Base-by-base conservation (phyloP, 2,888 invertebrate genomes). In the Eupithecia insigniata region DNA sequence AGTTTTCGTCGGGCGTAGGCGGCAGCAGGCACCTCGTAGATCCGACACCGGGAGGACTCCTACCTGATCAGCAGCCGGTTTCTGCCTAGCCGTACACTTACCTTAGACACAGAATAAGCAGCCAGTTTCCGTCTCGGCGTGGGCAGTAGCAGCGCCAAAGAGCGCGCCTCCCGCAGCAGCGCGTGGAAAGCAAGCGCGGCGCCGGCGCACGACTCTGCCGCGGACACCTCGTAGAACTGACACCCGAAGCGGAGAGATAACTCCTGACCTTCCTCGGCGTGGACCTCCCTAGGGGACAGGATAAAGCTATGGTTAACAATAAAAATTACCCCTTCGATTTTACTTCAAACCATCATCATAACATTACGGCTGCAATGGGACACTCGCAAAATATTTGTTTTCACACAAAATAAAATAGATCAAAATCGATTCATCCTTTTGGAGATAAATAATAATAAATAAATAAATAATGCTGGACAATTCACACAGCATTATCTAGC, bases 151-250 rank as follows among this genome's bases (percentile, higher is more conserved):
- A 97, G 89, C 78, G 97, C 97, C 0, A 97, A 95, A 34, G 97
- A 96, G 70, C 96, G 94, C 28, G 97, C 97, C 88, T 97, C 97
- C 55, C 97, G 91, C 66, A 97, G 91, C 71, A 97, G 90, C 36
- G 96, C 96, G 86, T 97, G 97, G 91, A 97, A 97, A 65, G 97
- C 97, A 70, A 97, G 93, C 46, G 97, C 97, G 0, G 97, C 97
- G 75, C 97, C 97, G 0, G 97, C 97, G 82, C 96, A 96, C 82
- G 97, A 97, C 89, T 97, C 97, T 46, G 97, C 97, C n/a, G 97
- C 97, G 72, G 97, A 97, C 74, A 97, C 97, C 91, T 97, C 97
- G 91, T 97, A 97, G 91, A 97, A 97, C 89, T 97, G 97, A 83
- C 97, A 97, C 64, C 97, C 96, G 87, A 96, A 96, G 78, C 96